Conservation (phyloP, 2,797 vertebrate species). For the Chiloscyllium punctatum region DNA sequence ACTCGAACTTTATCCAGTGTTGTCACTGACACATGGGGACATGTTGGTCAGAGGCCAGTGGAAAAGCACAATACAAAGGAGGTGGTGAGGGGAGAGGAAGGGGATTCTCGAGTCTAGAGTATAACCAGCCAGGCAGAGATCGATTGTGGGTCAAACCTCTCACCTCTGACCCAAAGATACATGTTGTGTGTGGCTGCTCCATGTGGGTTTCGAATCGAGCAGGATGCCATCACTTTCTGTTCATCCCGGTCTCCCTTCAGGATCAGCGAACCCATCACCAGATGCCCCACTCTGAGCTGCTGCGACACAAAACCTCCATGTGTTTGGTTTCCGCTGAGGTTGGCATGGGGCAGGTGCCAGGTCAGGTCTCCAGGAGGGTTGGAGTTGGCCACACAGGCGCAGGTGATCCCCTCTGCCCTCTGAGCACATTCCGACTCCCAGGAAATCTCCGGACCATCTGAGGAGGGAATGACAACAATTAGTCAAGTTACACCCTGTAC, state of each 20-base stretch:
- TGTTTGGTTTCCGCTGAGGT: slow-evolving; percentile 50
- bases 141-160: not conserved
- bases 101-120: no score
- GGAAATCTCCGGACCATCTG: slow-evolving; percentile 49
- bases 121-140: no score
- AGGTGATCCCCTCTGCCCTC: slow-evolving; percentile 45
- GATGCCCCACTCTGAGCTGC: not conserved
- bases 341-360: slow-evolving; percentile 62
- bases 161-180: not conserved
- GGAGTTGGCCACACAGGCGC: slow-evolving; percentile 58
- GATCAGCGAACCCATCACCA: not conserved
- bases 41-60: no score
- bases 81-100: no score
- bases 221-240: not conserved
- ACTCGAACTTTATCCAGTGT: no score
- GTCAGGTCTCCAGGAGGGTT: slow-evolving; percentile 62
- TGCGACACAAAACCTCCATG: no score
- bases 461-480: not conserved
- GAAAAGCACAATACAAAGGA: no score
- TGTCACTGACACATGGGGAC: no score
- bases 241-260: not conserved
- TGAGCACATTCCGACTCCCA: slow-evolving; percentile 44
- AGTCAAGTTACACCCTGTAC: not conserved
- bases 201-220: not conserved
- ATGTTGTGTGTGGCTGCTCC: not conserved